phyloP scores from a whole-genome alignment of 2,888 invertebrate genomes.

The Pristionchus japonicus region DNA sequence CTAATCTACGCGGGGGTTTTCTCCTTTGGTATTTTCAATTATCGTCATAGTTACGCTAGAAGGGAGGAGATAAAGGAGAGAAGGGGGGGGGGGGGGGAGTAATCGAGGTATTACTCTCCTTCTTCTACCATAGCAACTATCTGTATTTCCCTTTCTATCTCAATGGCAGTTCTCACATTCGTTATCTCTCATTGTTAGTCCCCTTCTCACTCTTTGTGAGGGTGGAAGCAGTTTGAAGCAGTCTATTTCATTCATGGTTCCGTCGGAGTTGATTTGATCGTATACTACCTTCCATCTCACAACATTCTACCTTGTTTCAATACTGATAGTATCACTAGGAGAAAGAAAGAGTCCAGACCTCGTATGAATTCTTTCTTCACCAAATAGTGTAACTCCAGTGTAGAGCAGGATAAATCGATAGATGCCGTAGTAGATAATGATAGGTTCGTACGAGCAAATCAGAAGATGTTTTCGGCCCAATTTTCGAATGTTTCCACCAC shows the following conservation, averaged over 20 bases:
- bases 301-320: not conserved
- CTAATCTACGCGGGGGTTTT: not conserved
- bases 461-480: too few species aligned
- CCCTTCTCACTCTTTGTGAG: not conserved
- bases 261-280: not conserved
- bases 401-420: too few species aligned
- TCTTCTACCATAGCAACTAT: slow-evolving; percentile 21
- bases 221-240: not conserved
- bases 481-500: too few species aligned
- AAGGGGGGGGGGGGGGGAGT: not conserved
- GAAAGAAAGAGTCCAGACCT: too few species aligned
- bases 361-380: too few species aligned
- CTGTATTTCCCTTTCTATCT: slow-evolving; percentile 5
- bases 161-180: not conserved
- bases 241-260: not conserved
- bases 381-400: too few species aligned
- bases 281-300: not conserved
- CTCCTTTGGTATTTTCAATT: slow-evolving; percentile 16
- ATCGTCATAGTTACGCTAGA: slow-evolving; percentile 38
- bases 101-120: not conserved
- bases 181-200: not conserved
- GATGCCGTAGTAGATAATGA: too few species aligned
- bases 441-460: too few species aligned
- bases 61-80: not conserved
- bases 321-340: too few species aligned